These are phyloP conservation scores for Equus quagga DNA, from an alignment of 2,113 vertebrate genomes.

Conservation along the genomic window DNA sequence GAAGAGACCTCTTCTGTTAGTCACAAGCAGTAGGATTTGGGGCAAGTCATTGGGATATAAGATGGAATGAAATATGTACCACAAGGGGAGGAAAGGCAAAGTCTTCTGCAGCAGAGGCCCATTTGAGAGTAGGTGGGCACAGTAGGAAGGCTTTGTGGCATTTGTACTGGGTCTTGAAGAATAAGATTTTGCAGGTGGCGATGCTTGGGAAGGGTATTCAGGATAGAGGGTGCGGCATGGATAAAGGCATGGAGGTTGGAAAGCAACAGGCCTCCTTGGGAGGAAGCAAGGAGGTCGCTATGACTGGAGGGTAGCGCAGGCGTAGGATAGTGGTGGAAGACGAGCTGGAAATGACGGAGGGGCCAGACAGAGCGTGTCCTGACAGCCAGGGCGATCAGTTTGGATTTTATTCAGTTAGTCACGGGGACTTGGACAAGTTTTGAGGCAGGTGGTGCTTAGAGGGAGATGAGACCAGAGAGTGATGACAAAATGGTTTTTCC, in stretches of 20 bases:
- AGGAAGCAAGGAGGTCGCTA: background rate
- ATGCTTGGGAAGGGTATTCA: background rate
- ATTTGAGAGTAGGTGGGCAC: background rate
- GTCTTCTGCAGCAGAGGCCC: background rate
- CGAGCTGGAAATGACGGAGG: fast-evolving
- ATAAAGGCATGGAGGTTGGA: background rate
- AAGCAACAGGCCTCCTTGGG: background rate
- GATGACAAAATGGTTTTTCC: background rate
- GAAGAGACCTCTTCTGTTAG: background rate
- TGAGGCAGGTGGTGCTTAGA: background rate
- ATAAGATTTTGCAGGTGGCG: background rate
- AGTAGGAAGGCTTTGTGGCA: background rate
- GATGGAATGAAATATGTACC: background rate
- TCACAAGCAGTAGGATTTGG: background rate
- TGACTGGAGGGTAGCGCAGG: background rate
- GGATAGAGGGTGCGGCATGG: background rate
- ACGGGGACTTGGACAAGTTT: background rate
- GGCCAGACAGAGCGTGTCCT: background rate
- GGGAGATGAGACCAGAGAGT: background rate
- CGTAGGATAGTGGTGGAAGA: background rate
- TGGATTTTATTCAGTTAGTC: background rate
- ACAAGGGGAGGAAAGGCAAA: background rate
- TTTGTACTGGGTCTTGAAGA: background rate
- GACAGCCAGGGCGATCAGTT: no score
- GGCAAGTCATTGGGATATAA: background rate